These are phyloP conservation scores for human DNA, from an alignment of 2,113 vertebrate species.

Conservation along the genomic window DNA sequence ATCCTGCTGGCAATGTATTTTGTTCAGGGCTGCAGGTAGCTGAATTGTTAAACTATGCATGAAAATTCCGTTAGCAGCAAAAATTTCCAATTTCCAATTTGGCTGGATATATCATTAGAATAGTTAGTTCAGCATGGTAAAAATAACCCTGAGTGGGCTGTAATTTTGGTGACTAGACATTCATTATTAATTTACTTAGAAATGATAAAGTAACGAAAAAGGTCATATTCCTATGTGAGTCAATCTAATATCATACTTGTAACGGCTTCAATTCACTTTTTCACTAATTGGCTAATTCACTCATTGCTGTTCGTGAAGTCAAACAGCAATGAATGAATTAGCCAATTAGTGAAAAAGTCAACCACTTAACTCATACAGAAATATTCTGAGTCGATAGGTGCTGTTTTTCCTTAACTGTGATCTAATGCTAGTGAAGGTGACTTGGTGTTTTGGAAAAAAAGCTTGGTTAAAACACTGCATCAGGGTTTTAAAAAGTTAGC, in stretches of 20 bases:
- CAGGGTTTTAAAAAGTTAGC: not conserved
- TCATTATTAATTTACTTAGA: constrained; percentile 52
- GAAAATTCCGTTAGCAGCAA: constrained; percentile 50
- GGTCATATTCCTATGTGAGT: not conserved
- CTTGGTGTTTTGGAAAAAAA: not conserved
- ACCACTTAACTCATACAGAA: not conserved
- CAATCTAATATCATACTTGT: not conserved
- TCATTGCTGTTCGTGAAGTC: not conserved
- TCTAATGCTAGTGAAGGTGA: not conserved
- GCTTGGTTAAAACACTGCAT: not conserved
- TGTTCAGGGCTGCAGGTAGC: constrained; percentile 26
- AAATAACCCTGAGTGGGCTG: constrained; percentile 57
- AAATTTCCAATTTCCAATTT: constrained; percentile 53
- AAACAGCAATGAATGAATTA: constrained; percentile 18
- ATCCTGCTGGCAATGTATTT: constrained; percentile 19
- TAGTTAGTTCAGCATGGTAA: constrained; percentile 52
- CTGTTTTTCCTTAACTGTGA: not conserved
- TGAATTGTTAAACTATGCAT: constrained; percentile 57
- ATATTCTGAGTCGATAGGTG: not conserved
- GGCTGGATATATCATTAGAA: constrained; percentile 10
- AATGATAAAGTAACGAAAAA: constrained; percentile 10
- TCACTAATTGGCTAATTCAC: not conserved
- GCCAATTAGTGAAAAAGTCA: not conserved
- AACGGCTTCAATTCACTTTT: not conserved
- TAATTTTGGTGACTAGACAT: constrained; percentile 41